Percentiles rank a stretch among this genome's conserved stretches.
Conservation (phyloP, 2,113 vertebrate genomes). For the Labeo rohita region DNA sequence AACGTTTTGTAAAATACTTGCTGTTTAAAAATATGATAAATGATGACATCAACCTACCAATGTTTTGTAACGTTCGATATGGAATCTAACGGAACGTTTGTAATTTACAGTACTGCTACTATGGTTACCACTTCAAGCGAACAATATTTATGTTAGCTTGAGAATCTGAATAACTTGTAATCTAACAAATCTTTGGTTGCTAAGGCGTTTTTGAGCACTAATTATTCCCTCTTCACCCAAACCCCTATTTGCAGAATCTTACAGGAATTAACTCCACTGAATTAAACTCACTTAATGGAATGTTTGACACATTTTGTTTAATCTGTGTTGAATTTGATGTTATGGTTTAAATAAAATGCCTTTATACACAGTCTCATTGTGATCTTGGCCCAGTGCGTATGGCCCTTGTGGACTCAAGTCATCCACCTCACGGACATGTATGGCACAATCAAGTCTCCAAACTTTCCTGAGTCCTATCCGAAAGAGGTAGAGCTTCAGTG, state of each 20-base stretch:
- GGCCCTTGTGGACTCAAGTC: slow-evolving; percentile 55
- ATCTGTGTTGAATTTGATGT: background rate
- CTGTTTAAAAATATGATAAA: background rate
- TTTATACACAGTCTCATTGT: slow-evolving; percentile 68
- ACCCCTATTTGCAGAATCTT: background rate
- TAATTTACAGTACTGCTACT: background rate
- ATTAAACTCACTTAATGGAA: background rate
- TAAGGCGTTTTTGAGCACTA: background rate
- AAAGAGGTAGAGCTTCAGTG: slow-evolving; percentile 81
- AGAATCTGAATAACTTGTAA: background rate
- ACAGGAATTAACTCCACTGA: background rate
- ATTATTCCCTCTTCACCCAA: background rate
- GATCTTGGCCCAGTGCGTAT: slow-evolving; percentile 66
- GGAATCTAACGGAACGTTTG: background rate
- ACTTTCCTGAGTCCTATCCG: slow-evolving; percentile 90
- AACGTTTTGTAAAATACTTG: background rate
- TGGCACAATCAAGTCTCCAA: slow-evolving; percentile 87
- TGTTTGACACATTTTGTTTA: background rate
- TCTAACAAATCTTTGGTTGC: background rate
- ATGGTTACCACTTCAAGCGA: background rate
- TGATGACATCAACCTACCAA: background rate
- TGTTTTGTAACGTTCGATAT: background rate
- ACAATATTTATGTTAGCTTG: background rate
- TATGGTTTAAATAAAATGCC: background rate
- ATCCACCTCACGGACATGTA: slow-evolving; percentile 79